phyloP scores from a whole-genome alignment of 2,113 vertebrate genomes.

The Daphoenositta chrysoptera region DNA sequence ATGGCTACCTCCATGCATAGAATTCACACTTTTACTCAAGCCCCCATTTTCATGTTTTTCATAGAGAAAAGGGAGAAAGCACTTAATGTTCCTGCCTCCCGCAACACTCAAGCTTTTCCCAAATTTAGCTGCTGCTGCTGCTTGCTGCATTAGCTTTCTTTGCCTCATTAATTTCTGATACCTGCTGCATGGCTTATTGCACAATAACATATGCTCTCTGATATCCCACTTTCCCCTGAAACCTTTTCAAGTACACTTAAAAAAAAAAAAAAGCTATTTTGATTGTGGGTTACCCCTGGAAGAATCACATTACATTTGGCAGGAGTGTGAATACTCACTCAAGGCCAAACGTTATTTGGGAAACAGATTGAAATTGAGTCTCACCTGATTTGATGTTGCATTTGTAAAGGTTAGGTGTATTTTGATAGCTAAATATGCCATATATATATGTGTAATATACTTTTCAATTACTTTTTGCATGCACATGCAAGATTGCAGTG shows the following conservation, averaged over 20 bases:
- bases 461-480: neutral
- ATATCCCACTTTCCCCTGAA: neutral
- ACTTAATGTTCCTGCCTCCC: neutral
- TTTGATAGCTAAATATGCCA: neutral
- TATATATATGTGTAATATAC: neutral
- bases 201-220: constrained; percentile 19
- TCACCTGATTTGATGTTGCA: neutral
- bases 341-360: neutral
- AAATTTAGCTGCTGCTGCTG: neutral
- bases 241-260: neutral
- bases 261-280: constrained; percentile 8
- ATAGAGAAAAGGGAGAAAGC: neutral
- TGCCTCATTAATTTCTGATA: constrained; percentile 40
- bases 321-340: neutral
- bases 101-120: neutral
- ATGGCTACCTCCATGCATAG: neutral
- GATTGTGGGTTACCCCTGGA: neutral
- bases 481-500: neutral
- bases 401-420: neutral
- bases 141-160: neutral
- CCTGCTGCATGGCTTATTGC: neutral
- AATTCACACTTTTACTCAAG: neutral
- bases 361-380: neutral
- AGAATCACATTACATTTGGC: neutral
- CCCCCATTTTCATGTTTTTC: neutral